Evolutionary conservation across 2,113 vertebrate species (phyloP).

Genomic region (Eubucco bourcierii): DNA sequence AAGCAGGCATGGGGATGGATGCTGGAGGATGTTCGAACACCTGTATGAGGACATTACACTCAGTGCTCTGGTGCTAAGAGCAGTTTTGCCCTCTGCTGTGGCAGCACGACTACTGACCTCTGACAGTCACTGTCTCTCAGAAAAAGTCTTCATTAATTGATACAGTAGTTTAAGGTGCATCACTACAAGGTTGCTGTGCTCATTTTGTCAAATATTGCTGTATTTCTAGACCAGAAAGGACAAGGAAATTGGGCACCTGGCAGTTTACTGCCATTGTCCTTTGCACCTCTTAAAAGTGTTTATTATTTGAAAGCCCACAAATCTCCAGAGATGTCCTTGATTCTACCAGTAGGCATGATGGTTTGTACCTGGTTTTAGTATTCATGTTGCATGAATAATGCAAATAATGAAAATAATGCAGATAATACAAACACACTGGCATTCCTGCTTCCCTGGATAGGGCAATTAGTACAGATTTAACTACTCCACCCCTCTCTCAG

Average conservation of each 20-base stretch:
- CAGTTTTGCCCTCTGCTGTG: background rate
- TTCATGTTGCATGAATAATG: background rate
- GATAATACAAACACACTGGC: background rate
- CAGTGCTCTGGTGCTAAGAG: fast-evolving
- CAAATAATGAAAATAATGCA: too few species aligned
- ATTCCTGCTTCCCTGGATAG: background rate
- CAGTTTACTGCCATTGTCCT: background rate
- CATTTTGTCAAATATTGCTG: background rate
- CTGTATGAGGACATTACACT: background rate
- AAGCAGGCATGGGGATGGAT: background rate
- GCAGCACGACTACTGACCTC: background rate
- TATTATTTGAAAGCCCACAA: background rate
- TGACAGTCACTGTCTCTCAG: background rate
- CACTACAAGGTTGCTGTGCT: background rate
- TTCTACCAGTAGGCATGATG: background rate
- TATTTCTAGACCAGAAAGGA: background rate
- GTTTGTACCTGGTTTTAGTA: background rate
- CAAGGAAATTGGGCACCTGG: background rate
- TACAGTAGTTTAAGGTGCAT: background rate
- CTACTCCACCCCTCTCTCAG: slow-evolving; percentile 2
- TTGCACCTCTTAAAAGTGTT: background rate
- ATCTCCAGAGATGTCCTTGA: background rate
- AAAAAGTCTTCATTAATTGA: background rate
- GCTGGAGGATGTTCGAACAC: background rate
- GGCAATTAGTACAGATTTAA: background rate